phyloP scores from a whole-genome alignment of 1,140 invertebrate species.

The Diabrotica undecimpunctata region DNA sequence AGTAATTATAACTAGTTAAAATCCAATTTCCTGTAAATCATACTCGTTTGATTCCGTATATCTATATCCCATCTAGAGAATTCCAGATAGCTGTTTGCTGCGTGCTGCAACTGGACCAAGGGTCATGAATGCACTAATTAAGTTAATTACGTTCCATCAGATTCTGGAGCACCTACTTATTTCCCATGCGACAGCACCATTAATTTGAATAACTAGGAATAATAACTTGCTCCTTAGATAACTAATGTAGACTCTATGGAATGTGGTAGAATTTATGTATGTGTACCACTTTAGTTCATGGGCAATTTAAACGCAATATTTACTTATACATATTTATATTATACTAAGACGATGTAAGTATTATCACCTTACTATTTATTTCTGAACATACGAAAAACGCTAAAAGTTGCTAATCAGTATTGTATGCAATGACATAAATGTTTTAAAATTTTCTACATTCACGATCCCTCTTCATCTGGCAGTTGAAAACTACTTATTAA shows the following conservation, averaged over 20 bases:
- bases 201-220: background rate
- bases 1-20: too few species aligned
- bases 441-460: too few species aligned
- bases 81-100: background rate
- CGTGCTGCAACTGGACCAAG: background rate
- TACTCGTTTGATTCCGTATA: background rate
- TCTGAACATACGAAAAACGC: too few species aligned
- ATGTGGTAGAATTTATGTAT: background rate
- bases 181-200: background rate
- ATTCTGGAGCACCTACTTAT: background rate
- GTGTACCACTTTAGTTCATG: too few species aligned
- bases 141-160: background rate
- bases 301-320: too few species aligned
- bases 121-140: slow-evolving; percentile 2
- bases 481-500: too few species aligned
- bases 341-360: too few species aligned
- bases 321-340: too few species aligned
- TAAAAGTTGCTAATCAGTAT: too few species aligned
- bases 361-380: too few species aligned
- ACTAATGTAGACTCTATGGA: background rate
- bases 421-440: too few species aligned
- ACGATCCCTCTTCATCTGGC: too few species aligned
- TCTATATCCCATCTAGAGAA: background rate
- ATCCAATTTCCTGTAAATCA: background rate
- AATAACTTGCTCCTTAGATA: background rate